Evolutionary conservation across 2,888 invertebrate species (phyloP), one percentile per base, ranked within the genome.

Genomic region (Troglohyphantes excavatus): DNA sequence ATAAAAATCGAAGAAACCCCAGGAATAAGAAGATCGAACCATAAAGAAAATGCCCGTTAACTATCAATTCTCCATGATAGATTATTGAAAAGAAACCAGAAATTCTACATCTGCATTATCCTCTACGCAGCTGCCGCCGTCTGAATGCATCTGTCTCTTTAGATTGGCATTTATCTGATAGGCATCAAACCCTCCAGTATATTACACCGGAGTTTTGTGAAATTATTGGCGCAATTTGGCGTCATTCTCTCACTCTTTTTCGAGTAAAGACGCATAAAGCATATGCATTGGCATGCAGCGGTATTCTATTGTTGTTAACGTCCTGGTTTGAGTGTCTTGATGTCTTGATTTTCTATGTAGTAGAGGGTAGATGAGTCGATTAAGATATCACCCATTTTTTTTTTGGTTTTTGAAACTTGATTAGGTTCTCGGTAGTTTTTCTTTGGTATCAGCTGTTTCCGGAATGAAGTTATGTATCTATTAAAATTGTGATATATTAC

Each of bases 51-150:
- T 21, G 86, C 86, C 85, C 86, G 86, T 86, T 86, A 86, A 78
- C 70, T 78, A 86, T 86, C 86, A 86, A 86, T 86, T 86, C 70
- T 70, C 61, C 61, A 78, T 86, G 86, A 86, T 78, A 78, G 86
- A 86, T 86, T 78, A 86, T 70, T 86, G 61, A 63, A 78, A 63
- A 78, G 76, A 23, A 63, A 61, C 26, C 46, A 53, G 46, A 59
- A 82, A 70, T 82, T 26, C 39, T 82, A 33, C 86, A 86, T 86
- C 86, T 86, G 86, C 78, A 78, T 43, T 78, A 27, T 53, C 27
- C 61, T 59, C 53, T 27, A 29, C 72, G 19, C 85, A 76, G 53
- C 85, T 76, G 85, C 84, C 23, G 65, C 27, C 27, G 39, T 65
- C 11, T 17, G 21, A 68, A 29, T 26, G 59, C 86, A 86, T 86